Conservation (phyloP, 2,113 vertebrate genomes). For the Odocoileus virginianus region DNA sequence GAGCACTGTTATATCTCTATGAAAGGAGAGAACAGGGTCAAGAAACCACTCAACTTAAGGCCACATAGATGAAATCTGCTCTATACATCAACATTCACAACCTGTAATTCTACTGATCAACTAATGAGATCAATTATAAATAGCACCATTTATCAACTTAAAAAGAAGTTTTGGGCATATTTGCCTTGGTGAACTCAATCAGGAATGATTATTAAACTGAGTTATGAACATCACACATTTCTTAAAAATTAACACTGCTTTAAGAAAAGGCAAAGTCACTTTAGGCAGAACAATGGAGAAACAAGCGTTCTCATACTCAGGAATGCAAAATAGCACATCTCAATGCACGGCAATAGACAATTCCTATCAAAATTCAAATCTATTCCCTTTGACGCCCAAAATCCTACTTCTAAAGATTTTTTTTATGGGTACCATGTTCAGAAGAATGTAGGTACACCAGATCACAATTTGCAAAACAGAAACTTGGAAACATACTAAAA, state of each 20-base stretch:
- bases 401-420: not conserved
- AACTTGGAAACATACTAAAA: not conserved
- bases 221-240: slow-evolving; percentile 5
- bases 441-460: not conserved
- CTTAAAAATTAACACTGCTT: not conserved
- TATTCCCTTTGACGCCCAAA: not conserved
- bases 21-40: not conserved
- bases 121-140: not conserved
- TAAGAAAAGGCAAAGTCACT: not conserved
- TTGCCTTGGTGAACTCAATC: not conserved
- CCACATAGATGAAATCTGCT: not conserved
- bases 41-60: not conserved
- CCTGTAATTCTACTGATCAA: not conserved
- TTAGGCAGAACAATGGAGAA: not conserved
- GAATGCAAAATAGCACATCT: not conserved
- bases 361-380: not conserved
- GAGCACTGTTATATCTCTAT: not conserved
- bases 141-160: not conserved
- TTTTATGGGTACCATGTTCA: not conserved
- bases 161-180: not conserved
- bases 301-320: not conserved
- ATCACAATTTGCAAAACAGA: not conserved
- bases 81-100: not conserved
- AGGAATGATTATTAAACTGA: slow-evolving; percentile 19
- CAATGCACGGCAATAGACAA: not conserved